Evolutionary conservation across 2,113 vertebrate genomes (phyloP).

Genomic region (Phyllostomus hastatus): DNA sequence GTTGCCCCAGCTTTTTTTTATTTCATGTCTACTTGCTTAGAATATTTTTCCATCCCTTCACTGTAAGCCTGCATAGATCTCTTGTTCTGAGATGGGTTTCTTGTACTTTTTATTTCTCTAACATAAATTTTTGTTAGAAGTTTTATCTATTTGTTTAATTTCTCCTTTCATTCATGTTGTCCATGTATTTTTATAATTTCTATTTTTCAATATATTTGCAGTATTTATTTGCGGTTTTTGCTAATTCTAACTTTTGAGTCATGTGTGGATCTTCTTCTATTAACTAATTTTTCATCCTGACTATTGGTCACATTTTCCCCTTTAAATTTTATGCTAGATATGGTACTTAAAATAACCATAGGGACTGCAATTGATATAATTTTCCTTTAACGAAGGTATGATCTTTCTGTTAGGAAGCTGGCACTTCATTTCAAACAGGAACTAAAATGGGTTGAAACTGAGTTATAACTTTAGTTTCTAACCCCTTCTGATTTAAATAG

Average conservation of each 20-base stretch:
- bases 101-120: background rate
- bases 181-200: background rate
- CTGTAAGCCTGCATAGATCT: no score
- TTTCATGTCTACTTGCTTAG: no score
- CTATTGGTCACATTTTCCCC: background rate
- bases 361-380: background rate
- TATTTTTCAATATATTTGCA: background rate
- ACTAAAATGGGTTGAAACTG: background rate
- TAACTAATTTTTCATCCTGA: background rate
- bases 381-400: background rate
- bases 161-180: background rate
- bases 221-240: background rate
- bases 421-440: background rate
- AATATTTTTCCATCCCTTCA: no score
- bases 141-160: background rate
- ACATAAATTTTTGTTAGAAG: background rate
- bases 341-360: background rate
- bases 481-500: background rate
- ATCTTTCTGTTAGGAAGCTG: background rate
- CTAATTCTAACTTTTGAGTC: background rate
- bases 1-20: no score
- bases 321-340: background rate
- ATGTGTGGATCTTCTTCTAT: background rate
- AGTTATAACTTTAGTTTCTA: background rate
- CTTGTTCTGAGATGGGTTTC: no score